Conservation (phyloP, 2,888 invertebrate genomes). For the Andrena bicolor region DNA sequence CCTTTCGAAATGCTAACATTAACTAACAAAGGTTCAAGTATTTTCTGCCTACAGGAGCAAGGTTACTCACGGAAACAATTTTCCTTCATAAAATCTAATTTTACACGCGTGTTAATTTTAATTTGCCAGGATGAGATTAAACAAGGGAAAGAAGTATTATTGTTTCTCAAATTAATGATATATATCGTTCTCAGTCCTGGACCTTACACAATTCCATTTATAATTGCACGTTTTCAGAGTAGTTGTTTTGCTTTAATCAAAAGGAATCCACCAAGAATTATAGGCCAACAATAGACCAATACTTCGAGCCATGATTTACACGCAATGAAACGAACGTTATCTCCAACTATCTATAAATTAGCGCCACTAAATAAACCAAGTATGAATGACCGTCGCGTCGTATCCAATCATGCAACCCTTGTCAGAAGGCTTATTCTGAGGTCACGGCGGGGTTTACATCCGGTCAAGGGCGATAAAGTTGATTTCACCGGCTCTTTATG, state of each 20-base stretch:
- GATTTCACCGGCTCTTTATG: slow-evolving; percentile 51
- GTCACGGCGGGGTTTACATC: slow-evolving; percentile 55
- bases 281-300: not conserved
- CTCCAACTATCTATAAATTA: not conserved
- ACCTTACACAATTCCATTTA: too few species aligned
- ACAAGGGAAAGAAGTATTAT: too few species aligned
- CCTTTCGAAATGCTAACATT: not conserved
- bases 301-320: not conserved
- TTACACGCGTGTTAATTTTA: too few species aligned
- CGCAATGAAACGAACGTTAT: not conserved
- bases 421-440: not conserved
- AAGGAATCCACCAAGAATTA: not conserved
- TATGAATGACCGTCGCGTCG: slow-evolving; percentile 15
- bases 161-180: too few species aligned
- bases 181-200: too few species aligned
- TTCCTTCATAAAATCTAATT: too few species aligned
- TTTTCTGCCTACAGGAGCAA: too few species aligned
- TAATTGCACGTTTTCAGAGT: not conserved
- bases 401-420: slow-evolving; percentile 10
- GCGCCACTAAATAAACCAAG: slow-evolving; percentile 10
- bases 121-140: too few species aligned
- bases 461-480: slow-evolving; percentile 64
- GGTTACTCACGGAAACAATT: too few species aligned
- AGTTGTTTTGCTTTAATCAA: not conserved
- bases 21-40: too few species aligned